These are phyloP conservation scores for Pogona vitticeps DNA, from an alignment of 2,113 vertebrate species.

Conservation along the genomic window DNA sequence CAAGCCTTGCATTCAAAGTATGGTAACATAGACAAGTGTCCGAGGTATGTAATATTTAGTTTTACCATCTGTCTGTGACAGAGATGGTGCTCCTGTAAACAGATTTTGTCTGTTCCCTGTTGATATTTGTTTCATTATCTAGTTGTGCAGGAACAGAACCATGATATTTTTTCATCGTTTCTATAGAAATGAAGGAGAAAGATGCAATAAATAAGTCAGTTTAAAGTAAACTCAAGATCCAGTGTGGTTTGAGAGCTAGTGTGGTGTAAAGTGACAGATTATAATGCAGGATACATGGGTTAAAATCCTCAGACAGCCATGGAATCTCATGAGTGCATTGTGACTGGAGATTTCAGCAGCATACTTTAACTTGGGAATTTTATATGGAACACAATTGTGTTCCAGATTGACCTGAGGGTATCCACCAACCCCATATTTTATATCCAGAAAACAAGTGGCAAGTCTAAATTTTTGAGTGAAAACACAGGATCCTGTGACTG, in stretches of 20 bases:
- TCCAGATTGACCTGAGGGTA: not conserved
- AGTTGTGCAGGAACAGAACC: not conserved
- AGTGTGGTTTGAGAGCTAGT: too few relatives aligned
- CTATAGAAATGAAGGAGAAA: not conserved
- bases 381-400: not conserved
- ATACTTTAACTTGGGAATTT: not conserved
- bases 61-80: slow-evolving; percentile 38
- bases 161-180: not conserved
- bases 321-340: not conserved
- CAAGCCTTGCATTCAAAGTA: slow-evolving; percentile 88
- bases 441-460: too few relatives aligned
- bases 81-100: not conserved
- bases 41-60: slow-evolving; percentile 77
- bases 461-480: not conserved
- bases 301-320: too few relatives aligned
- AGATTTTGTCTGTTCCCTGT: not conserved
- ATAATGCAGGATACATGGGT: too few relatives aligned
- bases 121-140: not conserved
- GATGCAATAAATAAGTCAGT: not conserved
- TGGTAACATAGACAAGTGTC: slow-evolving; percentile 82
- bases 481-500: not conserved
- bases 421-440: not conserved
- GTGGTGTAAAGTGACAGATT: too few relatives aligned
- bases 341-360: not conserved
- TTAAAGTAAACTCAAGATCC: not conserved